Evolutionary conservation across 2,888 invertebrate species (phyloP), one percentile per base, ranked within the genome.

Genomic region (Ecdyonurus torrentis): DNA sequence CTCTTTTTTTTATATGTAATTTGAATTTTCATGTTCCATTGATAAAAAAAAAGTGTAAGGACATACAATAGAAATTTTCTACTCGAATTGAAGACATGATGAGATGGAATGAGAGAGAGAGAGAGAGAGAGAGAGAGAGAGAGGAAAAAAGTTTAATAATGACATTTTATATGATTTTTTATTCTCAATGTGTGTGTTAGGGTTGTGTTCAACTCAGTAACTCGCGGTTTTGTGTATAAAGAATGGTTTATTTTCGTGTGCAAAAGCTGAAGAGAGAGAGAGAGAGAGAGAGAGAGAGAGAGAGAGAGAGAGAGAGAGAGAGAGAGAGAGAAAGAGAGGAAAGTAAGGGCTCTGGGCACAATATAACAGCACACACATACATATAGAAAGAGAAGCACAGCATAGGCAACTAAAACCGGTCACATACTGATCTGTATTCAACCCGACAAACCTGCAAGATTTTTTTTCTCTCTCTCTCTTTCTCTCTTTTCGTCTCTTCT

Each of bases 381-480:
- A 5, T 37, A 10, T 15, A 10, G 37, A 5, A 37, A n/a, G n/a
- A n/a, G n/a, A n/a, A n/a, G n/a, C 37, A 37, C 37, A 15, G 37
- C 37, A 37, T 37, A n/a, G 37, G 7, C 5, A 37, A 15, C 37
- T 37, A 37, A 15, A 15, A 37, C 7, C 5, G 37, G 15, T 5
- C 37, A 37, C 37, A 15, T 37, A 10, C 37, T 37, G 20, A n/a
- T 60, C 60, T n/a, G 60, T 25, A 25, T 25, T 20, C 60, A 20
- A 18, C 22, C 58, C 20, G 24, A 19, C 19, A 59, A 59, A 23
- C 60, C 25, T 2, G 22, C 60, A 37, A 19, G n/a, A 25, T 25
- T 25, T 24, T 20, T 25, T 10, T 60, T 60, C 25, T 60, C 5
- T 60, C 19, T 60, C 37, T 19, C 59, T 59, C 59, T 59, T 37